Evolutionary conservation across 2,113 vertebrate genomes (phyloP).

Genomic region (Antechinus stuartii): DNA sequence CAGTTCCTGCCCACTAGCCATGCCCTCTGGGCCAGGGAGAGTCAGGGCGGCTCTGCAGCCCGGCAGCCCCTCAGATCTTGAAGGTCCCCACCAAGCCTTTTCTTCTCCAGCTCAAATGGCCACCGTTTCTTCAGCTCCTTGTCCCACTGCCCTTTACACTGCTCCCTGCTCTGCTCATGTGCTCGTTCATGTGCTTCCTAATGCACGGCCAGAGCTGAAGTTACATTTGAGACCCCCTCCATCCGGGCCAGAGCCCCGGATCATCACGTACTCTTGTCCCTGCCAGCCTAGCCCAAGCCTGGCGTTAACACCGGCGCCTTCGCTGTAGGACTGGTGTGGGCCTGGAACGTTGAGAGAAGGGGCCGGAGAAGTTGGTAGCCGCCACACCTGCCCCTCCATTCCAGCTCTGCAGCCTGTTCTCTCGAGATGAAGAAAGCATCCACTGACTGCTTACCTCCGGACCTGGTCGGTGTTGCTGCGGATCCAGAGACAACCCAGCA

Average conservation of each 20-base stretch:
- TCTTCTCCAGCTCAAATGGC: neutral
- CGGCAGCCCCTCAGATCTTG: neutral
- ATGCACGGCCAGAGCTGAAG: neutral
- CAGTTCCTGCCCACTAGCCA: accelerated
- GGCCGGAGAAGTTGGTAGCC: neutral
- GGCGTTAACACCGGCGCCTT: neutral
- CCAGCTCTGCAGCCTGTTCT: neutral
- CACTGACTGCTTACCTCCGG: neutral
- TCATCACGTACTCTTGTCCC: neutral
- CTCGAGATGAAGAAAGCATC: neutral
- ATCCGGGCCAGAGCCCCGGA: neutral
- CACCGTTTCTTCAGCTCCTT: neutral
- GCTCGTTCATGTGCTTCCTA: neutral
- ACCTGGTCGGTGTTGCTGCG: neutral
- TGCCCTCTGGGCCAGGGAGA: neutral
- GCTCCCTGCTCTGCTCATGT: neutral
- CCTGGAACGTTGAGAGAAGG: neutral
- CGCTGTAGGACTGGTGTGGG: neutral
- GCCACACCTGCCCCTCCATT: neutral
- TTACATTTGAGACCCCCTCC: neutral
- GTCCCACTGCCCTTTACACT: neutral
- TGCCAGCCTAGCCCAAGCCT: neutral
- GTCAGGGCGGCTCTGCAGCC: neutral
- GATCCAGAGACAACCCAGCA: neutral
- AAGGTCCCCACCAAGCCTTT: neutral